A percentile compares a stretch with the other conserved stretches of the same genome.
phyloP scores from a whole-genome alignment of 1,140 invertebrate genomes.

The Cyphomyrmex costatus region DNA sequence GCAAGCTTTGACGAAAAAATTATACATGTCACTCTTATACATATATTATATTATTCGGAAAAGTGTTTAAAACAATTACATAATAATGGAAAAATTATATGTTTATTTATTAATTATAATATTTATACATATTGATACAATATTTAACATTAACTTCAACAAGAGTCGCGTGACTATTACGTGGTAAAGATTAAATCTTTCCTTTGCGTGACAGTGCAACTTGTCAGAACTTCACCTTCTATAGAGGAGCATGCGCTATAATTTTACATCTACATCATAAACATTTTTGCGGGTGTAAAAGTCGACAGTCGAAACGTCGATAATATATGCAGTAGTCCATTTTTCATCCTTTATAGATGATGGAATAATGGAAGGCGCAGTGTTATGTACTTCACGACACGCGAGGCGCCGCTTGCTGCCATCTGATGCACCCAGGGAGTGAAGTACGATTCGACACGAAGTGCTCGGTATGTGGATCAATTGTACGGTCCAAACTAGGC shows the following conservation, averaged over 20 bases:
- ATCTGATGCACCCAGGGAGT: neutral
- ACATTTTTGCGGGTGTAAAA: slow-evolving; percentile 44
- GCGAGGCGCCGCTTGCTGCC: slow-evolving; percentile 6
- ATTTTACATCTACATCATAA: slow-evolving; percentile 30
- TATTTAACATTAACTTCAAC: slow-evolving; percentile 25
- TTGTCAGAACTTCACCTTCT: slow-evolving; percentile 18
- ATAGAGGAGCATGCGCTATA: neutral
- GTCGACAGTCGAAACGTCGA: slow-evolving; percentile 39
- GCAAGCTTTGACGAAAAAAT: neutral
- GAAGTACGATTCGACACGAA: slow-evolving; percentile 53
- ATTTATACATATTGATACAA: neutral
- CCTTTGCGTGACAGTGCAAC: slow-evolving; percentile 43
- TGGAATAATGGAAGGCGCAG: slow-evolving; percentile 18
- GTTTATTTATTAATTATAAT: neutral
- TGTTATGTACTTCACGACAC: slow-evolving; percentile 28
- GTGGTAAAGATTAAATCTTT: slow-evolving; percentile 20
- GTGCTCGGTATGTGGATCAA: slow-evolving; percentile 60
- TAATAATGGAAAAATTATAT: neutral
- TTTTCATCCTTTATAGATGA: slow-evolving; percentile 42
- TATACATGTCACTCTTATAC: neutral
- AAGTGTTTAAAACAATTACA: neutral
- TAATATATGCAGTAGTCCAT: slow-evolving; percentile 47
- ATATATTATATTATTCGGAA: neutral
- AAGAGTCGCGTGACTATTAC: slow-evolving; percentile 31
- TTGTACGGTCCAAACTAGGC: slow-evolving; percentile 67